Evolutionary conservation across 2,797 vertebrate genomes (phyloP).

Genomic region (Acridotheres tristis): DNA sequence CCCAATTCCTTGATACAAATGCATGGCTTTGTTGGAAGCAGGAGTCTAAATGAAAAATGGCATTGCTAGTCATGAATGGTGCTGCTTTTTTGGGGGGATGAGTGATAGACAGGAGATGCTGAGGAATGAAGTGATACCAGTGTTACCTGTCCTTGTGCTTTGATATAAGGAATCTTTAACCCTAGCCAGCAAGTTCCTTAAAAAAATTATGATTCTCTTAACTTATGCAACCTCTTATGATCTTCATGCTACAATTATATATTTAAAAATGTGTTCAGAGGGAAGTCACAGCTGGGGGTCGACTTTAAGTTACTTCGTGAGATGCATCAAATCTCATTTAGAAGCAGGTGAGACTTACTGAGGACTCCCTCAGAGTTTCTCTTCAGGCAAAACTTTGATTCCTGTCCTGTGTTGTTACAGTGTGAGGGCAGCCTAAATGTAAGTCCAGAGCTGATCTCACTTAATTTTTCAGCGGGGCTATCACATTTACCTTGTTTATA

Average conservation of each 20-base stretch:
- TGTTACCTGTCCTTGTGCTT: background rate
- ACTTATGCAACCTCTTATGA: slow-evolving; percentile 14
- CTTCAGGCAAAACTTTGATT: slow-evolving; percentile 41
- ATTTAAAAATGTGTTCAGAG: background rate
- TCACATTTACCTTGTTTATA: background rate
- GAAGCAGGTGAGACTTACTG: background rate
- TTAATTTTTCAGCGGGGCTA: background rate
- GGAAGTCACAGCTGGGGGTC: slow-evolving; percentile 24
- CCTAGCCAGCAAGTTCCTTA: background rate
- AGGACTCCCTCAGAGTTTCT: background rate
- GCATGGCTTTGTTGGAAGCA: background rate
- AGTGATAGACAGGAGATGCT: background rate
- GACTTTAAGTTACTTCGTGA: slow-evolving; percentile 6
- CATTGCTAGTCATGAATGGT: background rate
- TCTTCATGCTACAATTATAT: slow-evolving; percentile 16
- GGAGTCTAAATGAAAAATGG: background rate
- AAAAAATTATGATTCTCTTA: background rate
- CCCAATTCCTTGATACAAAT: background rate
- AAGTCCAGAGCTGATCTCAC: background rate
- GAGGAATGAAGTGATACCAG: background rate
- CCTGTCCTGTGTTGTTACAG: background rate
- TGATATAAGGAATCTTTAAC: background rate
- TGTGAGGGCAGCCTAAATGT: background rate
- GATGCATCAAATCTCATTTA: slow-evolving; percentile 35
- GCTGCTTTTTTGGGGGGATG: background rate